Evolutionary conservation across 2,888 invertebrate species (phyloP), one percentile per base, ranked within the genome.

Genomic region (Conchocele bisecta): DNA sequence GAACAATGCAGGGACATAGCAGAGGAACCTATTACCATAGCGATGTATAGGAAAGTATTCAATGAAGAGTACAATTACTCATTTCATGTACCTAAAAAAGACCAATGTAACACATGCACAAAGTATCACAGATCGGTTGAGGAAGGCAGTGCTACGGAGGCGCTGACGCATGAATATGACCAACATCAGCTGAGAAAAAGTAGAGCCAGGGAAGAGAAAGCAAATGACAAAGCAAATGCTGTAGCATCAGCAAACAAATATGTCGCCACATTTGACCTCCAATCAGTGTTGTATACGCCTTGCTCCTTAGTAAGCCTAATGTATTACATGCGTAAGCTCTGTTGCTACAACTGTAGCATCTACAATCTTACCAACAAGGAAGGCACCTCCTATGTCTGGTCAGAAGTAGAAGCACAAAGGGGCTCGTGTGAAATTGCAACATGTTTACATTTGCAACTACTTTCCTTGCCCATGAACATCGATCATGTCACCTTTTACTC

Each of bases 61-160:
- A 60, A 60, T 50, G 46, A 54, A 35, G 37, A 74, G 29, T 72
- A 53, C 17, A 72, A 76, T 31, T 59, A 61, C 7, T 72, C 65
- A 24, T 76, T 72, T 26, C 70, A 70, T 46, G 41, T 65, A 46
- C 65, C 75, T 37, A 75, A 72, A 41, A 76, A 76, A 31, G 72
- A 72, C 35, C 72, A 72, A 53, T 76, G 68, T 37, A 54, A 57
- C 22, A 44, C 31, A 24, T 76, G 76, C 60, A 58, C 29, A 20
- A 56, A 29, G 22, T 72, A 72, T 57, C 5, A 72, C 24, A 50
- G 24, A 37, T 33, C 39, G 17, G 33, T 35, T 13, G 24, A 5
- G 44, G 42, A 44, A 20, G 63, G 60, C 3, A 46, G 41, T 24
- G 9, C 56, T 6, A 44, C 37, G 5, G 13, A 37, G n/a, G 56